Conservation (phyloP, 2,797 vertebrate genomes). For the Eulemur albifrons region DNA sequence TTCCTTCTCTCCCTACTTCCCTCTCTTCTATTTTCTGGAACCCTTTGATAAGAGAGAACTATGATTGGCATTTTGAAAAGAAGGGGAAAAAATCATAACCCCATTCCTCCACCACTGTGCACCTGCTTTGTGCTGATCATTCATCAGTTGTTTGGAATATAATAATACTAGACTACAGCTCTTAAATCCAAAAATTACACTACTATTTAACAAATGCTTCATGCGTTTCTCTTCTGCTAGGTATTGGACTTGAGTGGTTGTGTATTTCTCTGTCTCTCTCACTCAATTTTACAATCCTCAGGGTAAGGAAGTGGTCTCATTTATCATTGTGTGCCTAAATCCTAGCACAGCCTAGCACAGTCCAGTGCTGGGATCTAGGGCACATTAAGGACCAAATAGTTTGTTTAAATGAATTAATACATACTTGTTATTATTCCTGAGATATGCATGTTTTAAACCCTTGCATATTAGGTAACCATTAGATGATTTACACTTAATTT, state of each 20-base stretch:
- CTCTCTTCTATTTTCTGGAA: background rate
- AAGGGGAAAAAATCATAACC: background rate
- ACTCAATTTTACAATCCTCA: background rate
- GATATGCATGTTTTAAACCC: background rate
- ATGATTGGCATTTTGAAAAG: background rate
- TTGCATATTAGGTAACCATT: background rate
- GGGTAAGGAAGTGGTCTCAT: background rate
- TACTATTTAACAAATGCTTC: background rate
- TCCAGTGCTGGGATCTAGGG: background rate
- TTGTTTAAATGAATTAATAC: constrained; percentile 5
- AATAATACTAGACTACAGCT: background rate
- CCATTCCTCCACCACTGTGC: background rate
- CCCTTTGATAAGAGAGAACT: background rate
- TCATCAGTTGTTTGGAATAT: background rate
- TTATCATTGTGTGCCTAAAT: background rate
- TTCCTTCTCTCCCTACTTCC: background rate
- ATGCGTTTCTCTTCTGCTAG: background rate
- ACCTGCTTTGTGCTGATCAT: background rate
- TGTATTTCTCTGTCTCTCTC: background rate
- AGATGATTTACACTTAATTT: background rate
- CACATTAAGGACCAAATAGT: background rate
- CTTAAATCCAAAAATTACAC: background rate
- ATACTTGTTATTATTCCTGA: background rate
- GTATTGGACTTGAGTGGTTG: background rate
- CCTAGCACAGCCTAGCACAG: background rate